Conservation (phyloP, 1,140 invertebrate genomes). For the Hyphantria cunea region DNA sequence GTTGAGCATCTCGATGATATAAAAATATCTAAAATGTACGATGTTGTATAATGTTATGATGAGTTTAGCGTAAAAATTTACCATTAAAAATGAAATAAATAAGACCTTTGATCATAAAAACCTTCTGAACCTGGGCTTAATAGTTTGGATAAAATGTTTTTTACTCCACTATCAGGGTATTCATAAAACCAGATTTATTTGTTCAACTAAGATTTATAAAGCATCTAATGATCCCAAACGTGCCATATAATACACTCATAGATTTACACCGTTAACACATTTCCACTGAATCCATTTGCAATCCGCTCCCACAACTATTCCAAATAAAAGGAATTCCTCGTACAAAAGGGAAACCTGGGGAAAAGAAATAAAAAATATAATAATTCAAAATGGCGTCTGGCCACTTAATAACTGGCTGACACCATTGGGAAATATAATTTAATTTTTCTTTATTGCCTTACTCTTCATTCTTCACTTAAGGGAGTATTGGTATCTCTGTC, state of each 20-base stretch:
- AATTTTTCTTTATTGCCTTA: slow-evolving; percentile 74
- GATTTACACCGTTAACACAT: slow-evolving; percentile 54
- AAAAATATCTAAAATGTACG: too few species aligned
- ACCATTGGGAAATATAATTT: slow-evolving; percentile 83
- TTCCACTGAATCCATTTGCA: slow-evolving; percentile 60
- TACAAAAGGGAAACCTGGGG: slow-evolving; percentile 68
- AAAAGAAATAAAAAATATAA: slow-evolving; percentile 76
- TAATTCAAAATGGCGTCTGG: slow-evolving; percentile 82
- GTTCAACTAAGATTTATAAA: slow-evolving; percentile 24
- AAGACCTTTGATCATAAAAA: too few species aligned
- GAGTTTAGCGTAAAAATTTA: too few species aligned
- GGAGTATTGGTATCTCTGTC: slow-evolving; percentile 46
- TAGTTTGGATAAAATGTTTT: too few species aligned
- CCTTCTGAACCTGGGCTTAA: too few species aligned
- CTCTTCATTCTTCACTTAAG: slow-evolving; percentile 39
- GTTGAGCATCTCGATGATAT: too few species aligned
- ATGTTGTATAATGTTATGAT: too few species aligned
- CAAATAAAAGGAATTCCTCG: slow-evolving; percentile 74
- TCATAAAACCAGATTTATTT: slow-evolving; percentile 20
- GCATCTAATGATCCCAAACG: slow-evolving; percentile 48
- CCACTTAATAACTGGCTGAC: slow-evolving; percentile 83
- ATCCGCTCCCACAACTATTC: slow-evolving; percentile 67
- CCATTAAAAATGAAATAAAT: too few species aligned
- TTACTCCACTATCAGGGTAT: slow-evolving; percentile 1
- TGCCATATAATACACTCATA: slow-evolving; percentile 46